Conservation (phyloP, 1,140 invertebrate species). For the Atta texana region DNA sequence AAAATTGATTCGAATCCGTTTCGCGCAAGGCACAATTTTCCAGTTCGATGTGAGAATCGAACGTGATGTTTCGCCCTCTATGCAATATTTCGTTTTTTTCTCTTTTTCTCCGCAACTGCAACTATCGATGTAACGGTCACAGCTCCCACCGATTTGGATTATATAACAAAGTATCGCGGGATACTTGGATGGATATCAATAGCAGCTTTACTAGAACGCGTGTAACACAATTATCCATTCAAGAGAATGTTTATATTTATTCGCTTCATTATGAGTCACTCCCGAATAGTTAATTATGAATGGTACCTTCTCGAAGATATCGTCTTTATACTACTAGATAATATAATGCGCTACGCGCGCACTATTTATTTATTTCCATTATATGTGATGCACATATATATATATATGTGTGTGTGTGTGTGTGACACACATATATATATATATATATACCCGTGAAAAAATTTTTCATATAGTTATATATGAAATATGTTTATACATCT, state of each 20-base stretch:
- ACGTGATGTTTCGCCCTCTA: constrained; percentile 71
- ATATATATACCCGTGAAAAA: too few species aligned
- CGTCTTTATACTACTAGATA: neutral
- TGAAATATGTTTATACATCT: too few species aligned
- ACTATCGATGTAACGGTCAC: constrained; percentile 64
- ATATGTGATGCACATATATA: too few species aligned
- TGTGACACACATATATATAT: too few species aligned
- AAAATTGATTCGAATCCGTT: constrained; percentile 71
- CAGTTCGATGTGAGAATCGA: constrained; percentile 66
- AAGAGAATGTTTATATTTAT: neutral
- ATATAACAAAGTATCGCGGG: constrained; percentile 43
- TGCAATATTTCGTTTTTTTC: constrained; percentile 26
- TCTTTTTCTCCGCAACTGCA: constrained; percentile 32
- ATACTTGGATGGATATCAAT: neutral
- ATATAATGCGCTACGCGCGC: too few species aligned
- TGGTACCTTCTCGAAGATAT: constrained; percentile 26
- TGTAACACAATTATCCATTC: constrained; percentile 17
- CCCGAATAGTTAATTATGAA: neutral
- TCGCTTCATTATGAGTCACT: constrained; percentile 1
- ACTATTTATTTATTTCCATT: too few species aligned
- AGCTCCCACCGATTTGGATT: constrained; percentile 69
- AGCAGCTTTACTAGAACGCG: constrained; percentile 23
- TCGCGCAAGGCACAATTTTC: constrained; percentile 71
- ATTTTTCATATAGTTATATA: too few species aligned
- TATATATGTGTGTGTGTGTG: too few species aligned